phyloP scores from a whole-genome alignment of 2,888 invertebrate species.

The Tanypteryx hageni region DNA sequence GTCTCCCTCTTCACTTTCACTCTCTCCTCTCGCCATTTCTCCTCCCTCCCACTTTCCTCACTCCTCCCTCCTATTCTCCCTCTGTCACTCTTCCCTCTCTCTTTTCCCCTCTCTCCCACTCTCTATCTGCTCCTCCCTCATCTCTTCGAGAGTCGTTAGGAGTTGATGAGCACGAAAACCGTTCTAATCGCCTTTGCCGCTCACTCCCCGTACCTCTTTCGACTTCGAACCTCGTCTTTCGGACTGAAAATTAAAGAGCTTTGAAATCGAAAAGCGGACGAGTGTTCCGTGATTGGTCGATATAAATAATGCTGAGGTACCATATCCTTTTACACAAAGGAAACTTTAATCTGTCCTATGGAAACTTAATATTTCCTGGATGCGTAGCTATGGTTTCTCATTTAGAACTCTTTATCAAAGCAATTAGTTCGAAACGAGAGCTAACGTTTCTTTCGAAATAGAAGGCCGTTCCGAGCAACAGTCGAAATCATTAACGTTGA shows the following conservation, averaged over 20 bases:
- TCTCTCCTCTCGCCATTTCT: not conserved
- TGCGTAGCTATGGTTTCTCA: not conserved
- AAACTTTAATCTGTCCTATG: not conserved
- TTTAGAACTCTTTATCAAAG: not conserved
- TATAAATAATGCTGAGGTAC: slow-evolving; percentile 16
- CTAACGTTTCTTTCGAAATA: not conserved
- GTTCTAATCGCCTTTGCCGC: slow-evolving; percentile 24
- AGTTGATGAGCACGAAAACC: slow-evolving; percentile 19
- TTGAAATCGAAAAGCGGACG: slow-evolving; percentile 1
- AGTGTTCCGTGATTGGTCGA: slow-evolving; percentile 17
- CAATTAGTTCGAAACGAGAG: not conserved
- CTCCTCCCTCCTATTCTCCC: not conserved
- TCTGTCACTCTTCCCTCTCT: not conserved
- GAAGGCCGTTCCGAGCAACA: not conserved
- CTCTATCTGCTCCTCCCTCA: not conserved
- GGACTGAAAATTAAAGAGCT: slow-evolving; percentile 3
- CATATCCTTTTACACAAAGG: slow-evolving; percentile 35
- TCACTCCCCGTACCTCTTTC: not conserved
- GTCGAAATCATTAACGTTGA: not conserved
- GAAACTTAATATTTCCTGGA: slow-evolving; percentile 6
- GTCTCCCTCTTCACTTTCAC: not conserved
- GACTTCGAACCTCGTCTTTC: slow-evolving; percentile 13
- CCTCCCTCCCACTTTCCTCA: not conserved
- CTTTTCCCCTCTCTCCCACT: not conserved
- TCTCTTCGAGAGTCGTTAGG: slow-evolving; percentile 1